A percentile compares a stretch with the other conserved stretches of the same genome.
These are phyloP conservation scores for Oeneis ivallda DNA, from an alignment of 2,888 invertebrate genomes.

Conservation along the genomic window DNA sequence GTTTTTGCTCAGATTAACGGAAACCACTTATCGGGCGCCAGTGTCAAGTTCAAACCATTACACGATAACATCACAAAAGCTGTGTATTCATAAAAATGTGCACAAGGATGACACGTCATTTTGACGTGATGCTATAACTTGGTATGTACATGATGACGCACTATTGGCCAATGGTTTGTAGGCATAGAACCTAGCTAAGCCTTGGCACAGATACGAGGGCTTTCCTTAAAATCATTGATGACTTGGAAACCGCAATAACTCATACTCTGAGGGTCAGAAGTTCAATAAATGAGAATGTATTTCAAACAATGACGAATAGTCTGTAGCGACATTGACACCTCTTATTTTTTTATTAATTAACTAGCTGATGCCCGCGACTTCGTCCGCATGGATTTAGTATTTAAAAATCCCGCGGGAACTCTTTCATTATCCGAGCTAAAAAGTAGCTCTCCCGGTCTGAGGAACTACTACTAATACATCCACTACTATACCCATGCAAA, in stretches of 20 bases:
- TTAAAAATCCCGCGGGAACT: too few relatives aligned
- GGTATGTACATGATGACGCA: conserved; percentile 35
- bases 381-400: too few relatives aligned
- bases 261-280: conserved; percentile 12
- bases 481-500: too few relatives aligned
- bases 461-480: too few relatives aligned
- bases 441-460: too few relatives aligned
- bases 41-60: conserved; percentile 31
- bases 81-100: conserved; percentile 29
- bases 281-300: background rate
- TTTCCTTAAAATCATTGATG: conserved; percentile 30
- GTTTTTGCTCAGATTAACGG: conserved; percentile 13
- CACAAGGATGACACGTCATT: conserved; percentile 28
- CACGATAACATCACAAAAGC: conserved; percentile 32
- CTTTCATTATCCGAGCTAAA: too few relatives aligned
- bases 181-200: conserved; percentile 11
- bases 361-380: too few relatives aligned
- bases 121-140: conserved; percentile 32
- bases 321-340: background rate
- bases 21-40: conserved; percentile 25
- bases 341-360: background rate
- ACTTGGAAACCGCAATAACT: conserved; percentile 29
- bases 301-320: conserved; percentile 5
- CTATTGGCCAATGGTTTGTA: conserved; percentile 13
- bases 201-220: conserved; percentile 22